phyloP scores from a whole-genome alignment of 2,888 invertebrate genomes.

The Drosophila prolongata region DNA sequence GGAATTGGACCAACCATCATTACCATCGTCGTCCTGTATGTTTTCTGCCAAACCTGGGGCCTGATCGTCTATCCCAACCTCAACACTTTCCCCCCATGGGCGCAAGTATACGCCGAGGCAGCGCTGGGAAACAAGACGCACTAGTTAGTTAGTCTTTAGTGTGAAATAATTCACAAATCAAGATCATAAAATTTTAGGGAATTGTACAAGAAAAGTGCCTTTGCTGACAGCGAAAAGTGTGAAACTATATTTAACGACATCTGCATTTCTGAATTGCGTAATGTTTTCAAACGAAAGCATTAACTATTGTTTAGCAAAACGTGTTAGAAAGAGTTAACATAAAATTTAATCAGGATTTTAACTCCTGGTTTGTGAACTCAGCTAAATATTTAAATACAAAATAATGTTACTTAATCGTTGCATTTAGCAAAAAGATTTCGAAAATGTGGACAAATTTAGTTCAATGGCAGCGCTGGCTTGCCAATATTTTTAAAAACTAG shows the following conservation, averaged over 20 bases:
- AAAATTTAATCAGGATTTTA: neutral
- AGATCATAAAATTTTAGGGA: slow-evolving; percentile 30
- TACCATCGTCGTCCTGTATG: slow-evolving; percentile 89
- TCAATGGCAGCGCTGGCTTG: slow-evolving; percentile 32
- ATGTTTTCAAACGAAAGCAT: slow-evolving; percentile 17
- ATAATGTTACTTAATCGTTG: slow-evolving; percentile 68
- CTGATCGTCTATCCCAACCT: slow-evolving; percentile 88
- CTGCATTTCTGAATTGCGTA: slow-evolving; percentile 26
- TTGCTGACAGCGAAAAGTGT: slow-evolving; percentile 41
- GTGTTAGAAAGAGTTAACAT: slow-evolving; percentile 1
- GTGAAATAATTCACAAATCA: slow-evolving; percentile 31
- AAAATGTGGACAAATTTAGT: slow-evolving; percentile 28
- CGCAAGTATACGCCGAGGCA: slow-evolving; percentile 71
- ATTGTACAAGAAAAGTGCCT: slow-evolving; percentile 67
- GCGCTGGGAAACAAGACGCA: slow-evolving; percentile 34
- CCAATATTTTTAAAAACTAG: slow-evolving; percentile 61
- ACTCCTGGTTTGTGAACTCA: slow-evolving; percentile 5
- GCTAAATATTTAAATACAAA: slow-evolving; percentile 34
- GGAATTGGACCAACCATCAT: slow-evolving; percentile 92
- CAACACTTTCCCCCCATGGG: slow-evolving; percentile 88
- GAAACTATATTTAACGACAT: slow-evolving; percentile 15
- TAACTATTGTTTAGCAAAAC: slow-evolving; percentile 41
- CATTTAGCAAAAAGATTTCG: slow-evolving; percentile 58
- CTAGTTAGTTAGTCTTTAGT: slow-evolving; percentile 57
- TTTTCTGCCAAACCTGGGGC: slow-evolving; percentile 91